Evolutionary conservation across 2,888 invertebrate genomes (phyloP), one percentile per base, ranked within the genome.

Genomic region (Entomobrya multifasciata): DNA sequence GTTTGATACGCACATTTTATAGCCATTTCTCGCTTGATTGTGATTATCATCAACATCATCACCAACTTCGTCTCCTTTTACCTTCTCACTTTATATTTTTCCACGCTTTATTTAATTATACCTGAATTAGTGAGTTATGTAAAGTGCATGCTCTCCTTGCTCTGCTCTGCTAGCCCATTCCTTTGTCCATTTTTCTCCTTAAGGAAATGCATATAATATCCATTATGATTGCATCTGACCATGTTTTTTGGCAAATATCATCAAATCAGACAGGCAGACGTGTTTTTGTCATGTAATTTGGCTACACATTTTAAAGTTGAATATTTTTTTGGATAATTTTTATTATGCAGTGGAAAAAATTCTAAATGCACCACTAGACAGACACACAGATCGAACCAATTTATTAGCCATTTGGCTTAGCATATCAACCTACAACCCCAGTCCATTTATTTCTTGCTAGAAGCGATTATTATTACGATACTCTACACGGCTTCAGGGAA

Each of bases 41-140:
- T 81, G 11, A 60, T 81, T 30, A 72, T 60, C 72, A 81, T 27
- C 60, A 27, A 72, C 55, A 62, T 49, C 49, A 65, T 8, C 41
- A n/a, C n/a, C n/a, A n/a, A n/a, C n/a, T n/a, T n/a, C 41, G 13
- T 49, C 74, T 52, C 30, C 62, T 47, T 20, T 27, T 30, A 36
- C 27, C 52, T 47, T 30, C 44, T 44, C 41, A n/a, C n/a, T n/a
- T n/a, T n/a, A n/a, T 25, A 10, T 65, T 65, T 20, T 62, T 65
- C 36, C 65, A 81, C 60, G 72, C 81, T 57, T 65, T 65, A 65
- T 65, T 65, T 81, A 81, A 81, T 81, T 81, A 81, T 72, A 57
- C 57, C 81, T 62, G 81, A 72, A 57, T 81, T 67, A 65, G 65
- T 65, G 41, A 65, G 41, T 36, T 65, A 65, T 65, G 17, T 47